Evolutionary conservation across 2,888 invertebrate species (phyloP), one percentile per base, ranked within the genome.

Genomic region (Ceramica pisi): DNA sequence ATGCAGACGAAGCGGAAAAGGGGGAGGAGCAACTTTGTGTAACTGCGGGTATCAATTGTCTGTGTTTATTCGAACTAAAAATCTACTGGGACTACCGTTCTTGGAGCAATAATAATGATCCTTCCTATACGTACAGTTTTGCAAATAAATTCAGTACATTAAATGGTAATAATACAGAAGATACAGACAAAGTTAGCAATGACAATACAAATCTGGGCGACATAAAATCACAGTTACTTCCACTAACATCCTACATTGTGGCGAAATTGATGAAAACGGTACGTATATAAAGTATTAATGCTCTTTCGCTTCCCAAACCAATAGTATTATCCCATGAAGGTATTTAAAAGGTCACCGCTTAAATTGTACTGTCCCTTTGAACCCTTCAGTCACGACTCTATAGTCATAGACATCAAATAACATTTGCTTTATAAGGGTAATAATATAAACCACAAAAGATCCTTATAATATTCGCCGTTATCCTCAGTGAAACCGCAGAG

Each of bases 381-480:
- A 81, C 64, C 70, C 81, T 80, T 67, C 57, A 53, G 64, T 69
- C 48, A 66, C 26, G 65, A 53, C 26, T 60, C 59, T 48, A 81
- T 57, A 63, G 38, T 61, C n/a, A 67, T 48, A 61, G 48, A 71
- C 31, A 67, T 61, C 56, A 68, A 80, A 68, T 64, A 82, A 74
- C 55, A 78, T 79, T 82, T 69, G 63, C 68, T 74, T 69, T 62
- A 66, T 66, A 75, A 63, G 72, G 69, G 66, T 76, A 76, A 76
- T 72, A 78, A 72, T 78, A 72, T 80, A 82, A 80, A 82, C 84
- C 86, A 75, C 83, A 80, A 87, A 67, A 80, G 62, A 82, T 80
- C 78, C 76, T 83, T 78, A 81, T 81, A 81, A 86, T 86, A 85
- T 87, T 88, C 85, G 74, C 82, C 83, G 79, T 85, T 89, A 88